phyloP scores from a whole-genome alignment of 1,140 invertebrate genomes.

The Acromyrmex echinatior region DNA sequence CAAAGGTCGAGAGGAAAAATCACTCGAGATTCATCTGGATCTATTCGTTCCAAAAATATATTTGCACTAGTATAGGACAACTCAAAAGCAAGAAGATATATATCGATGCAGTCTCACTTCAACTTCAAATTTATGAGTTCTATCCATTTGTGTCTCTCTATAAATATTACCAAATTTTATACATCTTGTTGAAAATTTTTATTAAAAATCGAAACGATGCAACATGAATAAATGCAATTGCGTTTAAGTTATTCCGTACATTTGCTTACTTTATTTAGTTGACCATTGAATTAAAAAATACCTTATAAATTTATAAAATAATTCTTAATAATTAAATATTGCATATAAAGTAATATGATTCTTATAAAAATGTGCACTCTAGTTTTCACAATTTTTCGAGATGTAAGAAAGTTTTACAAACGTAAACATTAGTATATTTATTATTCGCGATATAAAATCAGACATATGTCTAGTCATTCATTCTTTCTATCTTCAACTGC shows the following conservation, averaged over 20 bases:
- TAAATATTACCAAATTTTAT: conserved; percentile 5
- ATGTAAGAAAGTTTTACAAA: background rate
- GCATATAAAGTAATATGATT: background rate
- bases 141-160: background rate
- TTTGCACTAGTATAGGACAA: background rate
- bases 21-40: conserved; percentile 28
- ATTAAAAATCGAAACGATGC: background rate
- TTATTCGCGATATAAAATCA: background rate
- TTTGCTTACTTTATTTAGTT: background rate
- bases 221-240: background rate
- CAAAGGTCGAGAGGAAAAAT: conserved; percentile 32
- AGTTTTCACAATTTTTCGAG: background rate
- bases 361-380: background rate
- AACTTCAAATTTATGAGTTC: background rate
- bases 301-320: background rate
- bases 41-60: background rate
- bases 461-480: background rate
- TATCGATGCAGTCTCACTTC: background rate
- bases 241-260: background rate
- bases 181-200: background rate
- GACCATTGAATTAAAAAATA: background rate
- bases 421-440: background rate
- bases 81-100: background rate
- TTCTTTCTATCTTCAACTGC: background rate
- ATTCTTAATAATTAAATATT: background rate